These are phyloP conservation scores for Plectropomus leopardus DNA, from an alignment of 2,113 vertebrate species.

Conservation along the genomic window DNA sequence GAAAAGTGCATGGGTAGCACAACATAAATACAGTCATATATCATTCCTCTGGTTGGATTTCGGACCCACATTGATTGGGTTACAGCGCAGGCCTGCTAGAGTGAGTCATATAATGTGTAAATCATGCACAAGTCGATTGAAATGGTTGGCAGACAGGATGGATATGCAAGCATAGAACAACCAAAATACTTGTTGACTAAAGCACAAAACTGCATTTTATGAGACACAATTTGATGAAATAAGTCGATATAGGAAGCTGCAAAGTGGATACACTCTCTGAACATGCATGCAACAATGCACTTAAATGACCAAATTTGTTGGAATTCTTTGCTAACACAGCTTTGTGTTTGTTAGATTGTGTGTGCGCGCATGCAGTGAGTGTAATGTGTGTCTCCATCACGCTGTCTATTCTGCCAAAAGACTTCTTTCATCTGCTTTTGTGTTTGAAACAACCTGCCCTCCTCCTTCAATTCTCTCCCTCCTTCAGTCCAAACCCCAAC, in stretches of 20 bases:
- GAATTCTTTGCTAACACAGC: slow-evolving; percentile 15
- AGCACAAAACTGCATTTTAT: slow-evolving; percentile 56
- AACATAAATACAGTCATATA: slow-evolving; percentile 72
- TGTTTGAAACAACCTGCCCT: slow-evolving; percentile 79
- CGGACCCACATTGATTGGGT: slow-evolving; percentile 74
- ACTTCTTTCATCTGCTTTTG: slow-evolving; percentile 79
- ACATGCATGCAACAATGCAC: slow-evolving; percentile 42
- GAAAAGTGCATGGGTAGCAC: slow-evolving; percentile 70
- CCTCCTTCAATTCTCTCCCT: slow-evolving; percentile 54
- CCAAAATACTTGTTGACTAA: slow-evolving; percentile 65
- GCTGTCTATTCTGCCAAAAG: slow-evolving; percentile 69
- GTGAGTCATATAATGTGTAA: slow-evolving; percentile 74
- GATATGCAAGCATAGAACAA: slow-evolving; percentile 64
- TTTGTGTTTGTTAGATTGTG: slow-evolving; percentile 41
- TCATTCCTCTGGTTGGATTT: slow-evolving; percentile 72
- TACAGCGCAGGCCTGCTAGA: slow-evolving; percentile 59
- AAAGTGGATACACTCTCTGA: not conserved
- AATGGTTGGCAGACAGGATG: slow-evolving; percentile 53
- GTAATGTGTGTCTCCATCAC: slow-evolving; percentile 40
- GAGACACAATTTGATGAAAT: slow-evolving; percentile 41
- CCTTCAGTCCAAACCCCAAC: slow-evolving; percentile 56
- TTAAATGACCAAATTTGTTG: slow-evolving; percentile 17
- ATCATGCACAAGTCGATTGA: slow-evolving; percentile 67
- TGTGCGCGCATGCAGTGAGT: not conserved
- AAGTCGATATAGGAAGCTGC: slow-evolving; percentile 31